Conservation (phyloP, 2,888 invertebrate species). For the Sphecodes monilicornis region DNA sequence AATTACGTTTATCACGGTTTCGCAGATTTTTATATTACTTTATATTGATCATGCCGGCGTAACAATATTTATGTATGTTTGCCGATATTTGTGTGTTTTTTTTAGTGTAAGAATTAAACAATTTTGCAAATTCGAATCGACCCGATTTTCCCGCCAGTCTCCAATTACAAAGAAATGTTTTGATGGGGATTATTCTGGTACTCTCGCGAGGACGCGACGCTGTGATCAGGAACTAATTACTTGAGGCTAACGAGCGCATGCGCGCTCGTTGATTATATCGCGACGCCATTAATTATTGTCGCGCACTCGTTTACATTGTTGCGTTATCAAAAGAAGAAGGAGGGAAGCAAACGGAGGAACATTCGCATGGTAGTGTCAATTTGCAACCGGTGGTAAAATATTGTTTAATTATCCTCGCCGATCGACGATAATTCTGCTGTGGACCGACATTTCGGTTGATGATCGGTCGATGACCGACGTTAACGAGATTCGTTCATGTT, state of each 20-base stretch:
- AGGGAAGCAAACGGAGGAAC: neutral
- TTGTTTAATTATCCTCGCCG: neutral
- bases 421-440: neutral
- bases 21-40: too few relatives aligned
- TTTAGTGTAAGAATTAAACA: too few relatives aligned
- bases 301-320: constrained; percentile 1
- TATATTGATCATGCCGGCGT: too few relatives aligned
- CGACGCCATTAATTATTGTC: neutral
- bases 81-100: too few relatives aligned
- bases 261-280: neutral
- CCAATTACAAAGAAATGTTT: neutral
- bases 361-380: neutral
- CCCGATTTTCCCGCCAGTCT: neutral
- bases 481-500: neutral
- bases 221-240: constrained; percentile 18
- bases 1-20: too few relatives aligned
- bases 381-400: neutral
- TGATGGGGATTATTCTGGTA: neutral
- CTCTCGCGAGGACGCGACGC: neutral
- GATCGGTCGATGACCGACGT: neutral
- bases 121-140: neutral
- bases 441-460: neutral
- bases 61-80: too few relatives aligned
- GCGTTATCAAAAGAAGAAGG: neutral
- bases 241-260: neutral